phyloP scores from a whole-genome alignment of 2,888 invertebrate species.

The Parelbella ahira region DNA sequence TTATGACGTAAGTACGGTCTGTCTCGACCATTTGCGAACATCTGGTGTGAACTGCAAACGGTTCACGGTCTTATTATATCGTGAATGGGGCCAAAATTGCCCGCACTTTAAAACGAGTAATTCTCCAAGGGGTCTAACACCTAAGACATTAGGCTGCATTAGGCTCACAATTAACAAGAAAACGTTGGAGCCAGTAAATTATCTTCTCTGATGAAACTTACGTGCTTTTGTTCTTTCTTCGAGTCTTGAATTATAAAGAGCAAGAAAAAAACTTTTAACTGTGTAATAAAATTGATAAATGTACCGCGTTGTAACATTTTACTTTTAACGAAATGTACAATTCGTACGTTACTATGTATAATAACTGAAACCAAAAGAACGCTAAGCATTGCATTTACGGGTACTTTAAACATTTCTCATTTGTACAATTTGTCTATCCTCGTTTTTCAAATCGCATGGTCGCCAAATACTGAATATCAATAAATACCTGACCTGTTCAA shows the following conservation, averaged over 20 bases:
- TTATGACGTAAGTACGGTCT: slow-evolving; percentile 26
- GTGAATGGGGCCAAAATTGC: slow-evolving; percentile 11
- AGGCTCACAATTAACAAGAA: slow-evolving; percentile 10
- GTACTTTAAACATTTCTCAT: no score
- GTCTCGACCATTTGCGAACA: slow-evolving; percentile 15
- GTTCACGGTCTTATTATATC: neutral
- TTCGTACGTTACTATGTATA: no score
- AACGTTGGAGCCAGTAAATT: slow-evolving; percentile 5
- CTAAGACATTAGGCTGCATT: slow-evolving; percentile 2
- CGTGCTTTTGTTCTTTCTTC: slow-evolving; percentile 5
- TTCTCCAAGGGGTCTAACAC: slow-evolving; percentile 1
- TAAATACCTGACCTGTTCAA: no score
- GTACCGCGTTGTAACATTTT: no score
- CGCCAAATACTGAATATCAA: no score
- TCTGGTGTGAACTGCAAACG: slow-evolving; percentile 3
- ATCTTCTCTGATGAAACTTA: neutral
- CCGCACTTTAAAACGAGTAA: slow-evolving; percentile 2
- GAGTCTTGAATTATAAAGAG: neutral
- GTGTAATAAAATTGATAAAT: no score
- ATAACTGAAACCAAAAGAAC: no score
- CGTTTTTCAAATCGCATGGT: no score
- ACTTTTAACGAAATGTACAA: no score
- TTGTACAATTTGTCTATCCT: no score
- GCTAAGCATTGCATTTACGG: no score
- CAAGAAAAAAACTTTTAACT: no score